These are phyloP conservation scores for Nephrotoma flavescens DNA, from an alignment of 2,888 invertebrate genomes.

Conservation along the genomic window DNA sequence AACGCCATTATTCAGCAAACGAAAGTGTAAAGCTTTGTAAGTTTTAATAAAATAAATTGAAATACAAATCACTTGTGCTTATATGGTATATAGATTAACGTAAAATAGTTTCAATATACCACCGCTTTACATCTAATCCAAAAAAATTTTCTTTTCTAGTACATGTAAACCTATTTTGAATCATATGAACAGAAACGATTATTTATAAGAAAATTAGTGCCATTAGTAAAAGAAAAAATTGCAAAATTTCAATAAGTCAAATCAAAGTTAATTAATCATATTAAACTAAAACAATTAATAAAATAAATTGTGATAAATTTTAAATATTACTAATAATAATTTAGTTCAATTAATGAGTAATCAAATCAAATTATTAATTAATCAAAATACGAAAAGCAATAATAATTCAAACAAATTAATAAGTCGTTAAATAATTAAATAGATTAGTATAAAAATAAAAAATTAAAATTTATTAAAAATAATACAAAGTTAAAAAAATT, in stretches of 20 bases:
- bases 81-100: neutral
- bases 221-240: neutral
- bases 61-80: neutral
- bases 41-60: neutral
- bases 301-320: neutral
- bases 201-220: neutral
- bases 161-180: neutral
- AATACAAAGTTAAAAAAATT: neutral
- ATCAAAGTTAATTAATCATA: neutral
- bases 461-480: no score
- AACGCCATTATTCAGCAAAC: no score
- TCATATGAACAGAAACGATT: neutral
- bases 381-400: neutral
- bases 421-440: neutral
- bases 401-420: neutral
- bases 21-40: no score
- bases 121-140: neutral
- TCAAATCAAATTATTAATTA: neutral
- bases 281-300: neutral
- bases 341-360: neutral
- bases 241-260: neutral
- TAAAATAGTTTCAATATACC: neutral
- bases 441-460: no score
- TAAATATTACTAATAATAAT: neutral
- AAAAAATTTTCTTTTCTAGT: neutral